Conservation (phyloP, 2,888 invertebrate species). For the Minunthozetes semirufus region DNA sequence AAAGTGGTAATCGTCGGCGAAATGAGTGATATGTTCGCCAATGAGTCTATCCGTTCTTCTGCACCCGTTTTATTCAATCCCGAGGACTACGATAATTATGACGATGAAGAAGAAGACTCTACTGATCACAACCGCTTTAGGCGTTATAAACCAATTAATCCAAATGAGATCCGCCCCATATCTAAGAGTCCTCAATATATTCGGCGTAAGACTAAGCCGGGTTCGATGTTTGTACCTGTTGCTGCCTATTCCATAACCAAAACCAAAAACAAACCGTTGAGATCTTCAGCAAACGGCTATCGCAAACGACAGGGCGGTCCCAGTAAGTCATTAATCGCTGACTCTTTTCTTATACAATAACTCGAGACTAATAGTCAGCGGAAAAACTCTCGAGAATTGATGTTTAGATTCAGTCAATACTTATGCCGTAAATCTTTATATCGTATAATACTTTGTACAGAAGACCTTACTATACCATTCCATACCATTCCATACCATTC, state of each 20-base stretch:
- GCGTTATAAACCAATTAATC: background rate
- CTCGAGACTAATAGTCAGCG: background rate
- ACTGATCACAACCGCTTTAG: background rate
- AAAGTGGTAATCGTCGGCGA: constrained; percentile 35
- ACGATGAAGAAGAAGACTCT: background rate
- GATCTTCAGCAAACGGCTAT: background rate
- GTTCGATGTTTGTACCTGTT: constrained; percentile 35
- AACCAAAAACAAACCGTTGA: background rate
- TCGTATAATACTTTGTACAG: background rate
- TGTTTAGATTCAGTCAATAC: background rate
- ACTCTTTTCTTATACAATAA: background rate
- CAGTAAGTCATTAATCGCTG: background rate
- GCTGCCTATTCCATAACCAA: constrained; percentile 37
- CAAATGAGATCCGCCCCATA: background rate
- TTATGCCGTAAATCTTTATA: background rate
- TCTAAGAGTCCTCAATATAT: background rate
- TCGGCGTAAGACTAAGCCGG: background rate
- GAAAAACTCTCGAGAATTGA: background rate
- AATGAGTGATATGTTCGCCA: constrained; percentile 31
- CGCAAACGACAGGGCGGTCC: background rate
- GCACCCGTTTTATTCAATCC: background rate
- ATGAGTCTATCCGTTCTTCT: background rate
- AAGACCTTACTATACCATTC: too few relatives aligned
- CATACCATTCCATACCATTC: too few relatives aligned
- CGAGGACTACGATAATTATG: background rate